Conservation (phyloP, 2,113 vertebrate genomes). For the Thomomys bottae region DNA sequence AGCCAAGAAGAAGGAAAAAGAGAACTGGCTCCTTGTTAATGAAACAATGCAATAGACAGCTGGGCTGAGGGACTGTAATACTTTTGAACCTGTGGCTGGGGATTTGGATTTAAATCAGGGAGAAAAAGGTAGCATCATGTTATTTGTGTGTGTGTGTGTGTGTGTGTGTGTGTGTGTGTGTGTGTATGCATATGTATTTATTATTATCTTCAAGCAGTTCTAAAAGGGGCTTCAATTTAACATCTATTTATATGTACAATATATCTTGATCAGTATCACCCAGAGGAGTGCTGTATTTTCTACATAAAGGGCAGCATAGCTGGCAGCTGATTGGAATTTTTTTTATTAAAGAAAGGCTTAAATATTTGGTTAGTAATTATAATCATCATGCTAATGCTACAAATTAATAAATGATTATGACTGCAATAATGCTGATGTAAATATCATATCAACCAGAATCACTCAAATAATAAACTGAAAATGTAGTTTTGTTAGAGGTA, state of each 20-base stretch:
- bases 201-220: too few relatives aligned
- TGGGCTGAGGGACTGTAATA: neutral
- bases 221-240: too few relatives aligned
- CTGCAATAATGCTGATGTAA: conserved; percentile 12
- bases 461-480: conserved; percentile 8
- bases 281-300: neutral
- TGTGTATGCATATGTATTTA: too few relatives aligned
- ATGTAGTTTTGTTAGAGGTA: neutral
- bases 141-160: too few relatives aligned
- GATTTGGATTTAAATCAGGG: neutral
- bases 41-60: neutral
- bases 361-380: conserved; percentile 24
- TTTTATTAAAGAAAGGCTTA: conserved; percentile 10
- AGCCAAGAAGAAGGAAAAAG: neutral
- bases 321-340: neutral
- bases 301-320: neutral
- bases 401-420: conserved; percentile 51
- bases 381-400: conserved; percentile 22
- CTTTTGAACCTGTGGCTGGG: too few relatives aligned
- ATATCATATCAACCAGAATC: conserved; percentile 42
- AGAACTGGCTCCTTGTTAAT: neutral
- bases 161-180: too few relatives aligned
- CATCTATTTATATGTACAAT: too few relatives aligned
- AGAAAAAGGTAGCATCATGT: neutral
- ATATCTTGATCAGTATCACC: too few relatives aligned